Conservation (phyloP, 2,888 invertebrate genomes). For the Ichneumoninae sp. region DNA sequence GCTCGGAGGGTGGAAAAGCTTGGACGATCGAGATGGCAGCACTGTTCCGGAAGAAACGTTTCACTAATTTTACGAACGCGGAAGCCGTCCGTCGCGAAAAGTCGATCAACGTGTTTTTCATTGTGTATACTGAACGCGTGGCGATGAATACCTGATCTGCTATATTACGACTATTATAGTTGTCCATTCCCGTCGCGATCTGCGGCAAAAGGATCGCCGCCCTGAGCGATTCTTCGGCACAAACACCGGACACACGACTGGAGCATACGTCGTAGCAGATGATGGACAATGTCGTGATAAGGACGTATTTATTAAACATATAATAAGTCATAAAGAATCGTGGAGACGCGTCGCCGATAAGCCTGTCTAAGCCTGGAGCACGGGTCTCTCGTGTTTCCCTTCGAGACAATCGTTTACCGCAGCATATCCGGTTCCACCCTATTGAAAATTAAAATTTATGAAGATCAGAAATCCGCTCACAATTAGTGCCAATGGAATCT, state of each 20-base stretch:
- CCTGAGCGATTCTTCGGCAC: neutral
- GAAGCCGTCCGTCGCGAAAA: neutral
- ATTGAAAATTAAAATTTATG: conserved; percentile 43
- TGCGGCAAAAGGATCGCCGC: neutral
- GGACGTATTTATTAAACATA: conserved; percentile 4
- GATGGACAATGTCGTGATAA: neutral
- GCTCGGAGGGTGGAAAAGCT: neutral
- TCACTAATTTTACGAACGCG: neutral
- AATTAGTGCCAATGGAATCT: conserved; percentile 26
- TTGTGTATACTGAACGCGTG: neutral
- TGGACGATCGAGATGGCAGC: conserved; percentile 22
- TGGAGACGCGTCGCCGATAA: neutral
- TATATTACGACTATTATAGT: neutral
- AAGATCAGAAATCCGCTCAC: neutral
- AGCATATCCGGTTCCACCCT: conserved; percentile 98
- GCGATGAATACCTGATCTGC: neutral
- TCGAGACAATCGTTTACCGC: conserved; percentile 93
- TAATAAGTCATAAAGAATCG: neutral
- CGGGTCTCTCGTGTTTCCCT: conserved; percentile 93
- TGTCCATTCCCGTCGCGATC: neutral
- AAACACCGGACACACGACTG: neutral
- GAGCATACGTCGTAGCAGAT: neutral
- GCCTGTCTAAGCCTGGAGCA: conserved; percentile 89
- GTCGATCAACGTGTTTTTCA: neutral
- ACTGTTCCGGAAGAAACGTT: neutral